These are phyloP conservation scores for Tortrix viridana DNA, from an alignment of 2,888 invertebrate species.

Conservation along the genomic window DNA sequence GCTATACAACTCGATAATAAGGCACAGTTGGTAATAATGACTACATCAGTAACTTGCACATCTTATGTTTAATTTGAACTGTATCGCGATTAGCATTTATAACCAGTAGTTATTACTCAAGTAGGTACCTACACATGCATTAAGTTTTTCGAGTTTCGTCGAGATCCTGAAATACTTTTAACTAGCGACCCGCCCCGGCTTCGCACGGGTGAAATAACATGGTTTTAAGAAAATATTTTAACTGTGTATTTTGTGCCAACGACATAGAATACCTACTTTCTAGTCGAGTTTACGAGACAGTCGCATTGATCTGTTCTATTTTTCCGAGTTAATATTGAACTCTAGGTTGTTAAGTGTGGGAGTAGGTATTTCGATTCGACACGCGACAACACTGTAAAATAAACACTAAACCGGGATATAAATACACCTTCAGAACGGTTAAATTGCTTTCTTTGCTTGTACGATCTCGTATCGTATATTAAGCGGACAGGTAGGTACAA, in stretches of 20 bases:
- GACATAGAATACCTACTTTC: slow-evolving; percentile 1
- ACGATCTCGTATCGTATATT: not conserved
- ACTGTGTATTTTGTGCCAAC: not conserved
- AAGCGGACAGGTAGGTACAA: not conserved
- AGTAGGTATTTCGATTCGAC: slow-evolving; percentile 28
- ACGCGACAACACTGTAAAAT: slow-evolving; percentile 35
- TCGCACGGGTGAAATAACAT: too few species aligned
- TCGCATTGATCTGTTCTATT: slow-evolving; percentile 30
- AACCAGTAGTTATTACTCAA: too few species aligned
- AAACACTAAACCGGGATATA: slow-evolving; percentile 29
- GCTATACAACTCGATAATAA: slow-evolving; percentile 60
- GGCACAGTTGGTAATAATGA: slow-evolving; percentile 57
- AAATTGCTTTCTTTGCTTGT: slow-evolving; percentile 22
- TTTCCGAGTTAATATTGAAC: slow-evolving; percentile 32
- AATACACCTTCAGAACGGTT: slow-evolving; percentile 22
- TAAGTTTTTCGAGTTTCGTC: not conserved
- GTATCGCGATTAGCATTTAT: not conserved
- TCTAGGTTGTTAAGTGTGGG: slow-evolving; percentile 27
- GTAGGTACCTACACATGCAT: too few species aligned
- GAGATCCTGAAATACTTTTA: too few species aligned
- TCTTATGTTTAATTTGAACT: slow-evolving; percentile 4
- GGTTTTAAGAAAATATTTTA: not conserved
- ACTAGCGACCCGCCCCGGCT: too few species aligned
- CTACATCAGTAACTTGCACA: slow-evolving; percentile 9
- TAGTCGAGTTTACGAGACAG: not conserved